Evolutionary conservation across 2,113 vertebrate species (phyloP).

Genomic region (Procavia capensis): DNA sequence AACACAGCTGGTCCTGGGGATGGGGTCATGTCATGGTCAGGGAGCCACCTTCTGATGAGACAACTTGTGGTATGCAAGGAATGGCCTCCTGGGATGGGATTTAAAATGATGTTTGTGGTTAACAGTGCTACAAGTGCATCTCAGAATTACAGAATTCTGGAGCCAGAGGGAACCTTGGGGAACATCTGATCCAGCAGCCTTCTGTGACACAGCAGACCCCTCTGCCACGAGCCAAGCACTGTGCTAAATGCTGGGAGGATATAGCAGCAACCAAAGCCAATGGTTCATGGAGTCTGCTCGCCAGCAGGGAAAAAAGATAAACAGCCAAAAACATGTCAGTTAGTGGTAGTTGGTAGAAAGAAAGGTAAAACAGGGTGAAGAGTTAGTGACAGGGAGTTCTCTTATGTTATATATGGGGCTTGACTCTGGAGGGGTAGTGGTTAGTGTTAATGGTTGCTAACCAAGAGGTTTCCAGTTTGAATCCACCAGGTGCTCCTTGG

Average conservation of each 20-base stretch:
- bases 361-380: neutral
- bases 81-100: slow-evolving; percentile 57
- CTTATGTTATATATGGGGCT: neutral
- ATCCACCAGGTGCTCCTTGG: too few relatives aligned
- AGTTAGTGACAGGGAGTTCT: neutral
- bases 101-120: neutral
- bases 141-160: neutral
- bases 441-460: too few relatives aligned
- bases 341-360: neutral
- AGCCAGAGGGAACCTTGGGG: slow-evolving; percentile 17
- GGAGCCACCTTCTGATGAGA: slow-evolving; percentile 44
- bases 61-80: slow-evolving; percentile 58
- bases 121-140: neutral
- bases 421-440: too few relatives aligned
- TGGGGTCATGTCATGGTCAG: neutral
- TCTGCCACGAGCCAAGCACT: neutral
- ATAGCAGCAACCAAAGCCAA: neutral
- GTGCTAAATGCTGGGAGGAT: neutral
- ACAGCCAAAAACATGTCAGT: neutral
- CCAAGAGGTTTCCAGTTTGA: too few relatives aligned
- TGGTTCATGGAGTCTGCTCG: neutral
- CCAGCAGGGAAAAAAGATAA: neutral
- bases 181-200: neutral
- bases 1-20: slow-evolving; percentile 64
- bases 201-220: neutral